Evolutionary conservation across 2,113 vertebrate species (phyloP), one percentile per base, ranked within the genome.

Genomic region (Bombycilla garrulus): DNA sequence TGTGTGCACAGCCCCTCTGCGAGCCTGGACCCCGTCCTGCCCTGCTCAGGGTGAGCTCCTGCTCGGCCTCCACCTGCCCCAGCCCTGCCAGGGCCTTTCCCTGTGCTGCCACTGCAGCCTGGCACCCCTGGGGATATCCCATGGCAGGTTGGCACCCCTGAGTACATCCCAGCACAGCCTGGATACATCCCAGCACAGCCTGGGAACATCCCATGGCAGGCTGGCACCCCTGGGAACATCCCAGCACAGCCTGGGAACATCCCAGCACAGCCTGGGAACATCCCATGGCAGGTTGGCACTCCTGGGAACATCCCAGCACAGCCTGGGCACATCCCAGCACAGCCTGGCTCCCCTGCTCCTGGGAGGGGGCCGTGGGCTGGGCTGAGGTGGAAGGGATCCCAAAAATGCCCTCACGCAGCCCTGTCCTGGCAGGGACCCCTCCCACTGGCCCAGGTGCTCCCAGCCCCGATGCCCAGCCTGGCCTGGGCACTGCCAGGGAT

Each of bases 351-450:
- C 22, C 16, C 61, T 54, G 53, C 38, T 21, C 28, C 72, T 26
- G 26, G 17, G 6, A 54, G 17, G 4, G 48, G 7, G 6, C 16
- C 10, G 0, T 4, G 13, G 28, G 4, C 11, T 9, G 42, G 1
- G 1, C 7, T 36, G 50, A 51, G 8, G 23, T 12, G 50, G 76
- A 26, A 57, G 4, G 22, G 44, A 44, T 15, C 26, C 20, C 15
- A 16, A 58, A 72, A 13, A 5, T 6, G 48, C 10, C 13, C 44
- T 3, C 17, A 18, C 5, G 0, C 24, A 35, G 6, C 3, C 31
- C 22, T 26, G 21, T 21, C 31, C 3, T 11, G 57, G 20, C 74
- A 70, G 65, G 56, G 40, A 71, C 65, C 11, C 11, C 24, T 42
- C 0, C 48, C 74, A 15, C 17, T 7, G 11, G 1, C 29, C 62